phyloP scores from a whole-genome alignment of 2,888 invertebrate species.

The Lochmaea crataegi region DNA sequence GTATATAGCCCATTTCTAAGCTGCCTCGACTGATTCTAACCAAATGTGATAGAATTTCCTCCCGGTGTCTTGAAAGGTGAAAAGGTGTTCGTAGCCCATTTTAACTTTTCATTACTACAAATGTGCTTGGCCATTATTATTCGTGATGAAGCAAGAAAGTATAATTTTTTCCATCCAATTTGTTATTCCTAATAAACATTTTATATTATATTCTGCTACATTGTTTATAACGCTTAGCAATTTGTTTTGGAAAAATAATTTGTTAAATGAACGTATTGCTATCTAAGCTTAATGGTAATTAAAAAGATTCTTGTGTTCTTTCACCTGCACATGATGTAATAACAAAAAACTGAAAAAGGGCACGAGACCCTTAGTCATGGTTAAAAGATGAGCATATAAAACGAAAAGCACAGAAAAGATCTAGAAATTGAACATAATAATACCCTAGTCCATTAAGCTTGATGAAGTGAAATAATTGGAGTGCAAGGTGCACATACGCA shows the following conservation, averaged over 20 bases:
- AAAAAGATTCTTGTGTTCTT: background rate
- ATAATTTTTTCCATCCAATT: no score
- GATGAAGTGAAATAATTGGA: slow-evolving; percentile 20
- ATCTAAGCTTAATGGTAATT: background rate
- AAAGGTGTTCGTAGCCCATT: no score
- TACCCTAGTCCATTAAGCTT: slow-evolving; percentile 11
- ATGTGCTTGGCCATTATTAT: no score
- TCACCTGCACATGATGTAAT: background rate
- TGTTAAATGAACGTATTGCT: background rate
- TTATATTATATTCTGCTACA: no score
- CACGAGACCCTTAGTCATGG: background rate
- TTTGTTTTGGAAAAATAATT: background rate
- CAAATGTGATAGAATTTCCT: no score
- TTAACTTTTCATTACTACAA: no score
- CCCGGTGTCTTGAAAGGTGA: no score
- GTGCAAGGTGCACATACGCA: slow-evolving; percentile 8
- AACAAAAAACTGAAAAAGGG: background rate
- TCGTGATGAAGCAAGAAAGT: no score
- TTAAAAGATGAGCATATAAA: background rate
- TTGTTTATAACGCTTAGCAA: no score
- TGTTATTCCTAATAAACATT: no score
- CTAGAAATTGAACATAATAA: background rate
- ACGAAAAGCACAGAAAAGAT: background rate
- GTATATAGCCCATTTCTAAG: no score
- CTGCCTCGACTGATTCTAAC: no score